phyloP scores from a whole-genome alignment of 2,113 vertebrate genomes.

The Syngnathus floridae region DNA sequence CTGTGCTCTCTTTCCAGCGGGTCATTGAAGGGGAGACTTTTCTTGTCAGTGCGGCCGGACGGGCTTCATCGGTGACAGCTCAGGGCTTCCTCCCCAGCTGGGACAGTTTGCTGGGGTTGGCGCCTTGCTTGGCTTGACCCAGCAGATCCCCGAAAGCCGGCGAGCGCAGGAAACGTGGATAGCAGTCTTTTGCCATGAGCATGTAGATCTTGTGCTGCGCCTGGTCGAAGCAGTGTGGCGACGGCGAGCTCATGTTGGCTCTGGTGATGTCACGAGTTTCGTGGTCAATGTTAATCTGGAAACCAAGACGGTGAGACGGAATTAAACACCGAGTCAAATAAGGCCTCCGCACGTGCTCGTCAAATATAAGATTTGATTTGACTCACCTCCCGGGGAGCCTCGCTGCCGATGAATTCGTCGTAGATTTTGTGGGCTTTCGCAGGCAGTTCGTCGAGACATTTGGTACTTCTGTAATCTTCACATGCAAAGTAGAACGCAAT shows the following conservation, averaged over 20 bases:
- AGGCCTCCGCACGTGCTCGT: too few species aligned
- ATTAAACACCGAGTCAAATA: neutral
- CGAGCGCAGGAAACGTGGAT: slow-evolving; percentile 85
- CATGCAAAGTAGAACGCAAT: slow-evolving; percentile 95
- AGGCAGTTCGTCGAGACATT: slow-evolving; percentile 70
- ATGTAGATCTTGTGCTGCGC: slow-evolving; percentile 83
- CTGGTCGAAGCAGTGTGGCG: slow-evolving; percentile 73
- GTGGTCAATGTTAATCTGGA: slow-evolving; percentile 88
- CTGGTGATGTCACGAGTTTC: slow-evolving; percentile 84
- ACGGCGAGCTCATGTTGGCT: slow-evolving; percentile 75
- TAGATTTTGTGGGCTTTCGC: slow-evolving; percentile 86
- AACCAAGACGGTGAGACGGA: slow-evolving; percentile 14
- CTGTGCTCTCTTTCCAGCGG: neutral
- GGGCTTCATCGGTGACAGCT: neutral
- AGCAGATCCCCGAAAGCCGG: slow-evolving; percentile 57
- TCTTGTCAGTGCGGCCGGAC: too few species aligned
- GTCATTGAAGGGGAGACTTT: neutral
- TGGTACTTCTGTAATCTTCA: slow-evolving; percentile 84
- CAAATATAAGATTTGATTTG: neutral
- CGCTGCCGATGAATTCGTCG: slow-evolving; percentile 83
- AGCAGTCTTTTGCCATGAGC: slow-evolving; percentile 96
- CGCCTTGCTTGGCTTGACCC: slow-evolving; percentile 68
- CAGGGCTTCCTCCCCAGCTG: slow-evolving; percentile 51
- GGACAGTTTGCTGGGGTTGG: slow-evolving; percentile 28
- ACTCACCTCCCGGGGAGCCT: slow-evolving; percentile 88